A percentile compares a stretch with the other conserved stretches of the same genome.
These are phyloP conservation scores for Bombus vancouverensis DNA, from an alignment of 1,140 invertebrate species.

Conservation along the genomic window DNA sequence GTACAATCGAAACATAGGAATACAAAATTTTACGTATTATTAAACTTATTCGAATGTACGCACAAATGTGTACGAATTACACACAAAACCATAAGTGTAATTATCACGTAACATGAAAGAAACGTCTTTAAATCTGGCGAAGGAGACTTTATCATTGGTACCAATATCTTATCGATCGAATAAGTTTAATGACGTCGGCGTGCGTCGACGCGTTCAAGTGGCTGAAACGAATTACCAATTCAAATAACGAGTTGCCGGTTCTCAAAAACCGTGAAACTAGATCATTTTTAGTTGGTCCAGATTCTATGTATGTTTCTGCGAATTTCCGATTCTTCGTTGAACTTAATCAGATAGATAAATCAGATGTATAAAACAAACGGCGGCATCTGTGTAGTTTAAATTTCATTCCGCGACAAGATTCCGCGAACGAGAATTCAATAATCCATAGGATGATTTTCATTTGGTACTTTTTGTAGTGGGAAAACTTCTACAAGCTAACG, in stretches of 20 bases:
- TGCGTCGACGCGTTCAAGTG: not conserved
- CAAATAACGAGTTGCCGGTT: not conserved
- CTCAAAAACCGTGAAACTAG: not conserved
- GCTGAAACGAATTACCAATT: conserved; percentile 8
- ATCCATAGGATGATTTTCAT: not conserved
- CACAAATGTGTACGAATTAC: too few species aligned
- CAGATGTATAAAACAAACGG: conserved; percentile 8
- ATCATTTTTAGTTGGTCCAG: not conserved
- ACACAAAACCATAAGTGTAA: too few species aligned
- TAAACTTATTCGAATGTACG: too few species aligned
- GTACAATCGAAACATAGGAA: too few species aligned
- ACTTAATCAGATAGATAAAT: not conserved
- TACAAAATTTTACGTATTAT: too few species aligned
- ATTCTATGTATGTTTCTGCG: not conserved
- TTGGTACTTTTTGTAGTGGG: too few species aligned
- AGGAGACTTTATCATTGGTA: too few species aligned
- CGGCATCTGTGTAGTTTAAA: not conserved
- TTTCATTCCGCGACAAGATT: not conserved
- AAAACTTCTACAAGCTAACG: not conserved
- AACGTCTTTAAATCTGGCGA: too few species aligned
- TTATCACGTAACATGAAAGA: too few species aligned
- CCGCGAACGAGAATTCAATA: not conserved
- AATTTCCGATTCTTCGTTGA: not conserved
- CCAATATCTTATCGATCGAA: not conserved
- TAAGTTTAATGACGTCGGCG: not conserved